Conservation (phyloP, 2,888 invertebrate genomes). For the Andrena minutula region DNA sequence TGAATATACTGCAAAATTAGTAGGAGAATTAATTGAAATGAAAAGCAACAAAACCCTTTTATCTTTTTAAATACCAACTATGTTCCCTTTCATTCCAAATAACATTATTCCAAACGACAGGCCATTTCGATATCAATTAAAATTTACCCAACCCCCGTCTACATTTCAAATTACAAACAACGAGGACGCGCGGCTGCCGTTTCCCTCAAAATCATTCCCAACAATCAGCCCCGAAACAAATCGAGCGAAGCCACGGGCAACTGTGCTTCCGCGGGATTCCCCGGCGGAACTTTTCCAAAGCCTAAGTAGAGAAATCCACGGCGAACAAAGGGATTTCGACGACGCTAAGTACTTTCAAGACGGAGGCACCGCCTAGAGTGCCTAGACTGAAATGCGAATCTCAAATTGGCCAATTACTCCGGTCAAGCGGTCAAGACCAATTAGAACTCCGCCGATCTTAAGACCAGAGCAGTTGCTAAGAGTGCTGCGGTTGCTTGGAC, state of each 20-base stretch:
- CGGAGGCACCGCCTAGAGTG: slow-evolving; percentile 5
- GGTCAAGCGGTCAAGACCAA: slow-evolving; percentile 76
- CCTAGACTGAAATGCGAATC: slow-evolving; percentile 39
- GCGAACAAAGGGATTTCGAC: slow-evolving; percentile 53
- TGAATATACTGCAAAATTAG: too few relatives aligned
- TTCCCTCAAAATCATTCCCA: neutral
- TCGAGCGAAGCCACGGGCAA: neutral
- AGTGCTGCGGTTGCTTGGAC: slow-evolving; percentile 51
- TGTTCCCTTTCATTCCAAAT: too few relatives aligned
- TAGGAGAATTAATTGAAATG: too few relatives aligned
- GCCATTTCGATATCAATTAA: too few relatives aligned
- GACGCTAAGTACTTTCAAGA: slow-evolving; percentile 53
- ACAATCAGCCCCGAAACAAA: slow-evolving; percentile 9
- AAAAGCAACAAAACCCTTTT: too few relatives aligned
- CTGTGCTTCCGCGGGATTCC: neutral
- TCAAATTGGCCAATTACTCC: slow-evolving; percentile 73
- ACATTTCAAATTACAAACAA: too few relatives aligned
- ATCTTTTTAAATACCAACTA: too few relatives aligned
- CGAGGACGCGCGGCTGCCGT: too few relatives aligned
- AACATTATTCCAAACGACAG: too few relatives aligned
- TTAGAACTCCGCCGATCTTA: slow-evolving; percentile 69
- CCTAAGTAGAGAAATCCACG: slow-evolving; percentile 1
- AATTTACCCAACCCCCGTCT: too few relatives aligned
- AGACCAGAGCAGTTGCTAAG: slow-evolving; percentile 34
- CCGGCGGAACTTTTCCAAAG: slow-evolving; percentile 27